Evolutionary conservation across 2,888 invertebrate species (phyloP).

Genomic region (Ligdia adustata): DNA sequence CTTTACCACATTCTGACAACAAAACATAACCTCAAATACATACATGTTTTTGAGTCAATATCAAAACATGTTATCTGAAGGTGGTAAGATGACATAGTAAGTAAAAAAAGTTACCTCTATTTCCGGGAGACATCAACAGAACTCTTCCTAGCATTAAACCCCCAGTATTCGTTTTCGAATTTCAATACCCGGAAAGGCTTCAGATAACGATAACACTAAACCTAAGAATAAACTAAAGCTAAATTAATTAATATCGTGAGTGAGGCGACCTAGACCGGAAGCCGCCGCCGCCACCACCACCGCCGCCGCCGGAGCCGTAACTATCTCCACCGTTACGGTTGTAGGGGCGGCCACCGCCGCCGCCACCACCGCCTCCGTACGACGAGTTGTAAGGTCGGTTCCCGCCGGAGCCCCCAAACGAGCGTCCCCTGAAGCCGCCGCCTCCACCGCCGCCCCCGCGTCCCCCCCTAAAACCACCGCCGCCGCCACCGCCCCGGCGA

Average conservation of each 20-base stretch:
- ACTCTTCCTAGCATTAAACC: constrained; percentile 78
- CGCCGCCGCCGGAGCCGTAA: constrained; percentile 71
- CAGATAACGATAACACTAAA: constrained; percentile 83
- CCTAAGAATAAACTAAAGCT: constrained; percentile 74
- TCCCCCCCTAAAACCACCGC: constrained; percentile 78
- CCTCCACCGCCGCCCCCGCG: constrained; percentile 76
- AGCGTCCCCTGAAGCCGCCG: constrained; percentile 55
- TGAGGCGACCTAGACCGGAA: constrained; percentile 81
- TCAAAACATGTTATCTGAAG: not conserved
- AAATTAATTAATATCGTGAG: constrained; percentile 74
- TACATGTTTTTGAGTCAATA: not conserved
- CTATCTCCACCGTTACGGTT: constrained; percentile 73
- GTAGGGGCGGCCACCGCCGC: constrained; percentile 65
- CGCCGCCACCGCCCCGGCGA: constrained; percentile 83
- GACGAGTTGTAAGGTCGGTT: constrained; percentile 84
- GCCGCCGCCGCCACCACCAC: constrained; percentile 74
- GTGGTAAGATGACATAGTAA: constrained; percentile 22
- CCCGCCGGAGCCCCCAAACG: constrained; percentile 78
- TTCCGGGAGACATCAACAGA: constrained; percentile 68
- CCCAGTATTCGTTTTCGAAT: constrained; percentile 79
- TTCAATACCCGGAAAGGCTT: constrained; percentile 81
- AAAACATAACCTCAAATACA: constrained; percentile 16
- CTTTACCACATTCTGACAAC: constrained; percentile 16
- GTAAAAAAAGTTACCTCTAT: constrained; percentile 62
- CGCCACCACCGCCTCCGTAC: constrained; percentile 78